Conservation (phyloP, 2,797 vertebrate genomes). For the Megaceryle alcyon region DNA sequence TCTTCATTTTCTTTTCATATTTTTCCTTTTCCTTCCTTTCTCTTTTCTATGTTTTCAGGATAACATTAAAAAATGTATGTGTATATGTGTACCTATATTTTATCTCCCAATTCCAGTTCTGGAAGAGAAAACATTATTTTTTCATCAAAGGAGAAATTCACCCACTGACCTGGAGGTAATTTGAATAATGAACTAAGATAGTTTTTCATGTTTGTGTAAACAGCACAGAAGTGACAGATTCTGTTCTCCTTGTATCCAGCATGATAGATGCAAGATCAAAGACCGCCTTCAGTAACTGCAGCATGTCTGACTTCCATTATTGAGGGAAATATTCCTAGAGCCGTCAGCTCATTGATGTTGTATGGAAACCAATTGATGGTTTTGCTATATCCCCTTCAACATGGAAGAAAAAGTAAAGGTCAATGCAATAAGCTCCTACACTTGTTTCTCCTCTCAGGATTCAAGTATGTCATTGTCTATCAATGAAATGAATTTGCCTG, state of each 20-base stretch:
- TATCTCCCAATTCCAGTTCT: not conserved
- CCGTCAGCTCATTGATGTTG: not conserved
- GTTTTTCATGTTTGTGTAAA: constrained; percentile 44
- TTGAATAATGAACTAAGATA: constrained; percentile 39
- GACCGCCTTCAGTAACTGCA: constrained; percentile 6
- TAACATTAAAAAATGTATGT: constrained; percentile 11
- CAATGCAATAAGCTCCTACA: not conserved
- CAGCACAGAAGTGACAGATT: not conserved
- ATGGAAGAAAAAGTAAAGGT: not conserved
- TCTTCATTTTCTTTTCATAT: no score
- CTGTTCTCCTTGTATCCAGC: not conserved
- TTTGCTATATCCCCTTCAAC: not conserved
- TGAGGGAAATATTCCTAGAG: not conserved
- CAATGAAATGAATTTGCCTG: not conserved
- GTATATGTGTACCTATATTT: not conserved
- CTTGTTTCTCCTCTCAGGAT: not conserved
- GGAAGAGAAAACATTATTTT: not conserved
- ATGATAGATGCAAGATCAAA: constrained; percentile 27
- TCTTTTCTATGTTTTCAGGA: not conserved
- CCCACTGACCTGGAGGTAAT: constrained; percentile 58
- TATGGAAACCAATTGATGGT: not conserved
- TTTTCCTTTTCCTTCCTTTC: not conserved
- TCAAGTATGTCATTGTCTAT: not conserved
- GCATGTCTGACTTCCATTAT: not conserved
- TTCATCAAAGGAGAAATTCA: constrained; percentile 27